Percentiles rank a stretch among this genome's conserved stretches.
These are phyloP conservation scores for Masticophis lateralis DNA, from an alignment of 2,797 vertebrate species.

Conservation along the genomic window DNA sequence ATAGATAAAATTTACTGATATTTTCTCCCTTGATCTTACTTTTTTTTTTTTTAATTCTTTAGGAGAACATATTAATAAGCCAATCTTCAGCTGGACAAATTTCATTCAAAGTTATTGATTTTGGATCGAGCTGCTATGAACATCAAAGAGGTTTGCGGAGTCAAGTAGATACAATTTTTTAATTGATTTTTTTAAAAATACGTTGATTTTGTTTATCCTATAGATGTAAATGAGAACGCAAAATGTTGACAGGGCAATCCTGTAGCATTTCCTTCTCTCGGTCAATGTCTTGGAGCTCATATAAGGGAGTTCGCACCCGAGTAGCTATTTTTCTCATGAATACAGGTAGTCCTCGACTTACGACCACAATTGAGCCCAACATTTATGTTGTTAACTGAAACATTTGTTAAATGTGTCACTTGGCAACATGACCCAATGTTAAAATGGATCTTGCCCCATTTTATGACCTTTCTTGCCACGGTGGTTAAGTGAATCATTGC, in stretches of 20 bases:
- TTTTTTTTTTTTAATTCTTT: neutral
- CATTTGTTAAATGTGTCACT: too few species aligned
- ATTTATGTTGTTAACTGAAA: too few species aligned
- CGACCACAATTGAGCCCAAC: too few species aligned
- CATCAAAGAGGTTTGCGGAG: constrained; percentile 85
- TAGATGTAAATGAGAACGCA: neutral
- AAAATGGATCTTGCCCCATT: too few species aligned
- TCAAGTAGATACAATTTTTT: constrained; percentile 66
- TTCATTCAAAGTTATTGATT: constrained; percentile 95
- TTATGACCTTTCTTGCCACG: too few species aligned
- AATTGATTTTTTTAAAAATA: constrained; percentile 27
- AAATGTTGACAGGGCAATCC: neutral
- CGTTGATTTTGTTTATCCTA: neutral
- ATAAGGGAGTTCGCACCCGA: neutral
- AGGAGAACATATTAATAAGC: constrained; percentile 93
- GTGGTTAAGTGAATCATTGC: too few species aligned
- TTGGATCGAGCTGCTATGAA: constrained; percentile 94
- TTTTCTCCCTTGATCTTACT: neutral
- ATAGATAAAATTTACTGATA: neutral
- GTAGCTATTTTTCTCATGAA: neutral
- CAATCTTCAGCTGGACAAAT: constrained; percentile 84
- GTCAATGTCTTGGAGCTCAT: neutral
- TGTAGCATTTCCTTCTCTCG: neutral
- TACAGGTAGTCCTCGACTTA: neutral
- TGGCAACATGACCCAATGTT: too few species aligned